These are phyloP conservation scores for Mastomys natalensis DNA, from an alignment of 2,113 vertebrate species.

Conservation along the genomic window DNA sequence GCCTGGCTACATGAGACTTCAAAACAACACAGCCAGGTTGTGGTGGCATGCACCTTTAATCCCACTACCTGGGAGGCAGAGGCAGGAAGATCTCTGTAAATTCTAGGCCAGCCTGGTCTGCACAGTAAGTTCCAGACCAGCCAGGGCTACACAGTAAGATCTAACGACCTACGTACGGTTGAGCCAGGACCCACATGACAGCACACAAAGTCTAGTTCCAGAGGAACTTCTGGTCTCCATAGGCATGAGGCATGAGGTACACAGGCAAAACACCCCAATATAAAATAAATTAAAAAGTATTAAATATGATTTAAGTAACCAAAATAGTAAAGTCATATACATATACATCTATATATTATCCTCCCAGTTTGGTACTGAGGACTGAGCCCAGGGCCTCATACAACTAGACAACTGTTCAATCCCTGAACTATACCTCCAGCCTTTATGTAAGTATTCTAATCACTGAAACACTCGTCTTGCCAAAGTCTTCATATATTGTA, in stretches of 20 bases:
- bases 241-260: neutral
- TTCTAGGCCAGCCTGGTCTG: neutral
- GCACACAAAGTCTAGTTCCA: neutral
- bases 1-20: neutral
- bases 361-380: neutral
- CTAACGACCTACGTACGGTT: neutral
- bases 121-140: neutral
- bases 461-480: neutral
- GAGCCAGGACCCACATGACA: neutral
- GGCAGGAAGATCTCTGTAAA: too few species aligned
- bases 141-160: neutral
- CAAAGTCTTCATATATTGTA: slow-evolving; percentile 49
- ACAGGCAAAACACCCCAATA: neutral
- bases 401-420: neutral
- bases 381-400: neutral
- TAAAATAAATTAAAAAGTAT: neutral
- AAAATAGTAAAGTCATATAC: neutral
- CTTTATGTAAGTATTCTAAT: slow-evolving; percentile 21
- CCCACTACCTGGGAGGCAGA: neutral
- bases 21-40: neutral
- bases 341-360: neutral
- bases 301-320: neutral
- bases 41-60: neutral
- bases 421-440: neutral
- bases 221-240: neutral